A percentile compares a stretch with the other conserved stretches of the same genome.
Conservation (phyloP, 2,113 vertebrate species). For the Plotosus lineatus region DNA sequence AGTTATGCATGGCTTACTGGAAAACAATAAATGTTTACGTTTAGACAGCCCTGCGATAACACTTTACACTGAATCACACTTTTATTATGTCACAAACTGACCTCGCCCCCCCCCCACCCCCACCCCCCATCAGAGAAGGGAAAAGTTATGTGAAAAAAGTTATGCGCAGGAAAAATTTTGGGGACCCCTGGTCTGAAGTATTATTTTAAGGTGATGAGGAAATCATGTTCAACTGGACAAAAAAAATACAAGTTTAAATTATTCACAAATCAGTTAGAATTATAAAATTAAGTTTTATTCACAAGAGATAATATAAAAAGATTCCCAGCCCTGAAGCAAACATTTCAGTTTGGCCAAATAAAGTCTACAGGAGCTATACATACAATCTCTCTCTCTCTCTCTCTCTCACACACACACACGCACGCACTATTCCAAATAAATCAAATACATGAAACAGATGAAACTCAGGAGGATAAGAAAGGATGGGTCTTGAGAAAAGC, state of each 20-base stretch:
- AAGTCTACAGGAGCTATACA: neutral
- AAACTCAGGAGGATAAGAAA: neutral
- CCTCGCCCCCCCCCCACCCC: too few relatives aligned
- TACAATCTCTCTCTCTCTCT: too few relatives aligned
- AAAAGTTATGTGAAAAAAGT: too few relatives aligned
- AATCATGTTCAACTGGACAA: neutral
- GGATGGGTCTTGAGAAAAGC: neutral
- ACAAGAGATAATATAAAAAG: neutral
- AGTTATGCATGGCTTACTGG: too few relatives aligned
- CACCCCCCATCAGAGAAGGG: too few relatives aligned
- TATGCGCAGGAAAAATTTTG: too few relatives aligned
- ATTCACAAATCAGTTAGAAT: neutral
- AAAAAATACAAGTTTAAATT: neutral
- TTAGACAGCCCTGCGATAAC: too few relatives aligned
- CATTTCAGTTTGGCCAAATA: neutral
- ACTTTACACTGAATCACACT: too few relatives aligned
- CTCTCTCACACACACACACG: neutral
- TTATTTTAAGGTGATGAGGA: neutral
- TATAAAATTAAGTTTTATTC: neutral
- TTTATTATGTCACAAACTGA: too few relatives aligned
- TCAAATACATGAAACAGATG: neutral
- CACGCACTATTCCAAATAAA: neutral
- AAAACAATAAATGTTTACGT: too few relatives aligned
- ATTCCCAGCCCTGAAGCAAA: too few relatives aligned
- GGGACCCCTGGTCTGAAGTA: too few relatives aligned